Evolutionary conservation across 1,140 invertebrate species (phyloP).

Genomic region (Drosophila asahinai): DNA sequence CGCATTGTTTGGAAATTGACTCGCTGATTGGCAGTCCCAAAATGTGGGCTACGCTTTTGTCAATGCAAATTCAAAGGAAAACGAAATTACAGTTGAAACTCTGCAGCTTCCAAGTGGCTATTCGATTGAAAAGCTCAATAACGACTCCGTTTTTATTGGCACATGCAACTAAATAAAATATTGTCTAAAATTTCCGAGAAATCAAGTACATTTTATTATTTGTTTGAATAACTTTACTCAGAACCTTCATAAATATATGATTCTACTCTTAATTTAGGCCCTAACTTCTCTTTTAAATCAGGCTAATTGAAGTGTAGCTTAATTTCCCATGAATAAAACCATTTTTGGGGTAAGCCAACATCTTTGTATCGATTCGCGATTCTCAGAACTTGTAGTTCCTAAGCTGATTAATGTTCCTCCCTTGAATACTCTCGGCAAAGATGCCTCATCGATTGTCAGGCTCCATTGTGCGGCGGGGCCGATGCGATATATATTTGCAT

Average conservation of each 20-base stretch:
- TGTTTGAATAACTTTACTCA: not conserved
- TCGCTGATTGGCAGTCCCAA: constrained; percentile 20
- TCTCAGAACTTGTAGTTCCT: constrained; percentile 1
- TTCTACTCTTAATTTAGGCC: not conserved
- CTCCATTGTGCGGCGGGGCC: constrained; percentile 14
- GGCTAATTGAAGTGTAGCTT: not conserved
- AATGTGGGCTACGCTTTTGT: constrained; percentile 40
- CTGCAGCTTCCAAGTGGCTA: not conserved
- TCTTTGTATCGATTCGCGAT: not conserved
- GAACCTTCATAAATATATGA: not conserved
- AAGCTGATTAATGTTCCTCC: constrained; percentile 26
- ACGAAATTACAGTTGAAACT: not conserved
- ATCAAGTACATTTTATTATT: not conserved
- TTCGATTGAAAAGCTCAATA: not conserved
- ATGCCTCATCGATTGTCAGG: constrained; percentile 34
- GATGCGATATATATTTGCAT: constrained; percentile 35
- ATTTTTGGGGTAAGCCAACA: not conserved
- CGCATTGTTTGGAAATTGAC: constrained; percentile 27
- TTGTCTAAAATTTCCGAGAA: not conserved
- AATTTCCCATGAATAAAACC: not conserved
- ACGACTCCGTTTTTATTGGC: not conserved
- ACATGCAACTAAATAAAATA: not conserved
- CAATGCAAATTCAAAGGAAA: not conserved
- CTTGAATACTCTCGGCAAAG: constrained; percentile 16
- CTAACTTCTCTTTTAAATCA: not conserved